phyloP scores from a whole-genome alignment of 2,113 vertebrate genomes.

The Syrrhaptes paradoxus region DNA sequence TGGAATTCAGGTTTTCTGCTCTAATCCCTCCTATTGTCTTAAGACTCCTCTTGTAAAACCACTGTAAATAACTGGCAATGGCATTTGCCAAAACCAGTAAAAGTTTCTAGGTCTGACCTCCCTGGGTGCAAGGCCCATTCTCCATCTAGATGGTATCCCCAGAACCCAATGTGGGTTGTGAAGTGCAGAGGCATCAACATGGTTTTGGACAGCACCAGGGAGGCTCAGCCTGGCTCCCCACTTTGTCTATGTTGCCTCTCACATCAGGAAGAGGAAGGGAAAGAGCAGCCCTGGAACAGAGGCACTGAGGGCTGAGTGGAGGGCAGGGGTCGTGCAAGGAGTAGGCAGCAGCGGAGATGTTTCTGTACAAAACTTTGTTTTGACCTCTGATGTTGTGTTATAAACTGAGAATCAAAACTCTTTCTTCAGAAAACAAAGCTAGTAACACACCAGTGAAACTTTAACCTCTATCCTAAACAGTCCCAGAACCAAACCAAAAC shows the following conservation, averaged over 20 bases:
- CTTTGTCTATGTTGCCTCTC: not conserved
- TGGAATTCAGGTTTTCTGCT: not conserved
- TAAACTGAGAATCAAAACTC: not conserved
- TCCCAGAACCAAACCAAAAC: not conserved
- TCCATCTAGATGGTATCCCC: not conserved
- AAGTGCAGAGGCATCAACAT: not conserved
- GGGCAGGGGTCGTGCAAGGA: not conserved
- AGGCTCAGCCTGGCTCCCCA: not conserved
- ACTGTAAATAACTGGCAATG: not conserved
- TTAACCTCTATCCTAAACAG: not conserved
- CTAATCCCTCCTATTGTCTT: not conserved
- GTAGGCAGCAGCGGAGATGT: not conserved
- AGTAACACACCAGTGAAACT: not conserved
- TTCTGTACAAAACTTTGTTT: not conserved
- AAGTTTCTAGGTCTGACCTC: not conserved
- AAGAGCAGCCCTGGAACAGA: not conserved
- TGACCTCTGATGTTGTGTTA: not conserved
- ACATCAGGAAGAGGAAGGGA: not conserved
- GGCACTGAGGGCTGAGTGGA: accelerated
- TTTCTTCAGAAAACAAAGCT: not conserved
- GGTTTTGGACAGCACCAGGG: not conserved
- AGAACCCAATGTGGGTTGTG: not conserved
- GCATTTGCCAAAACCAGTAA: not conserved
- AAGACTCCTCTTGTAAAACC: not conserved
- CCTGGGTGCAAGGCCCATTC: not conserved